These are phyloP conservation scores for Sebastes steindachneri DNA, from an alignment of 2,797 vertebrate species.

Conservation along the genomic window DNA sequence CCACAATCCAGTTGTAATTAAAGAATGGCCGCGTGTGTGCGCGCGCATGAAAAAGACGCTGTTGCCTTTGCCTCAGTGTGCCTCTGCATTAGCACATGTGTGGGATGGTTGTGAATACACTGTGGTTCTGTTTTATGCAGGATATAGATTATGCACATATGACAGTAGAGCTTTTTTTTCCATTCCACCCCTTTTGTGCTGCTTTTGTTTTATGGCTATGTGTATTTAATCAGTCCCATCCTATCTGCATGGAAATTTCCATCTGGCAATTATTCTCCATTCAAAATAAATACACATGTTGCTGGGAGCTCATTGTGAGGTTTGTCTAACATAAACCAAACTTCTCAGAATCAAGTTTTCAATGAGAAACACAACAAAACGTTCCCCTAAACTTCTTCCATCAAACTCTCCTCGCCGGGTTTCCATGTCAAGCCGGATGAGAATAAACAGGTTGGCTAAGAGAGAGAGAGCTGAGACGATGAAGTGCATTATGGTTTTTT, in stretches of 20 bases:
- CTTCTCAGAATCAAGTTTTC: conserved; percentile 24
- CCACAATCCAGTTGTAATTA: conserved; percentile 77
- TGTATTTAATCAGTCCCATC: conserved; percentile 75
- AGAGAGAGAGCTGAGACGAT: conserved; percentile 55
- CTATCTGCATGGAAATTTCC: conserved; percentile 76
- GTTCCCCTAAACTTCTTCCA: conserved; percentile 47
- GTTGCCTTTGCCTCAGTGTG: conserved; percentile 22
- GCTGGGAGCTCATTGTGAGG: conserved; percentile 45
- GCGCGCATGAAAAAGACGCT: background rate
- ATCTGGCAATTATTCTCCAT: conserved; percentile 69
- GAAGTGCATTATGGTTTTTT: conserved; percentile 66
- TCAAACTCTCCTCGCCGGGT: conserved; percentile 38
- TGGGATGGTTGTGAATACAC: conserved; percentile 48
- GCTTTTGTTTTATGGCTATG: conserved; percentile 54
- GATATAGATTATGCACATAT: conserved; percentile 65
- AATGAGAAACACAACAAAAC: conserved; percentile 43
- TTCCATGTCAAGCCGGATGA: conserved; percentile 58
- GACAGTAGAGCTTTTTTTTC: conserved; percentile 35
- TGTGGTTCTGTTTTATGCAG: conserved; percentile 57
- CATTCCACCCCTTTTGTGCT: conserved; percentile 15
- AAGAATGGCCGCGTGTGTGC: conserved; percentile 31
- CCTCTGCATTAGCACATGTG: conserved; percentile 40
- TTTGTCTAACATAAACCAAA: conserved; percentile 64
- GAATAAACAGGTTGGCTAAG: conserved; percentile 62
- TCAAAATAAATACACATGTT: conserved; percentile 66